These are phyloP conservation scores for Boleophthalmus pectinirostris DNA, from an alignment of 2,113 vertebrate genomes.

Conservation along the genomic window DNA sequence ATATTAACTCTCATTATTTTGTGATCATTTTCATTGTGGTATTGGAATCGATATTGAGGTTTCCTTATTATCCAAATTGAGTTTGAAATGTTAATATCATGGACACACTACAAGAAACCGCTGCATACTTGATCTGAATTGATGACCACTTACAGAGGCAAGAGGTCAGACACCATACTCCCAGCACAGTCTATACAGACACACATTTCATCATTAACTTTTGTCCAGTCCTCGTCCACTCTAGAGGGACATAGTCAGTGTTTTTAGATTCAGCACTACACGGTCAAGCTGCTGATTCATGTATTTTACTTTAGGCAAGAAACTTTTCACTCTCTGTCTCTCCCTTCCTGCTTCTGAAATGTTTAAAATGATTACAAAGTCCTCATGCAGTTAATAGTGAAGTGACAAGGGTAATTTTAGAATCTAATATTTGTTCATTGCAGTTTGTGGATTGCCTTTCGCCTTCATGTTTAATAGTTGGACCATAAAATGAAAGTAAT, in stretches of 20 bases:
- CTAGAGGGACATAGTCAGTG: constrained; percentile 3
- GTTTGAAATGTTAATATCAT: not conserved
- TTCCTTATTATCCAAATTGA: not conserved
- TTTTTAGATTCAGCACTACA: not conserved
- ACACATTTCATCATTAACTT: not conserved
- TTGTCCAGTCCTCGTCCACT: not conserved
- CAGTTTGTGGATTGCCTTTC: not conserved
- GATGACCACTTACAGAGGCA: constrained; percentile 1
- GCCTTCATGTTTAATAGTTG: too few species aligned
- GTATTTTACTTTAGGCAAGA: not conserved
- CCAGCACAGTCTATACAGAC: not conserved
- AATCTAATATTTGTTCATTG: not conserved
- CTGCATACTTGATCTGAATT: not conserved
- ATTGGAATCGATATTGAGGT: too few species aligned
- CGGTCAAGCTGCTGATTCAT: constrained; percentile 22
- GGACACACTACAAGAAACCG: not conserved
- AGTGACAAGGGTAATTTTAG: not conserved
- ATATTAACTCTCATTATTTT: too few species aligned
- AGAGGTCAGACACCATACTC: constrained; percentile 1
- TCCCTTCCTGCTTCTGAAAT: not conserved
- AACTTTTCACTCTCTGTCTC: constrained; percentile 5
- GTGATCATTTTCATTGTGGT: too few species aligned
- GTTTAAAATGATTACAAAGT: constrained; percentile 1
- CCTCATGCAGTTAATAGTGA: not conserved
- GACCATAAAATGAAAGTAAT: not conserved